Evolutionary conservation across 2,113 vertebrate genomes (phyloP).

Genomic region (Miniopterus natalensis): DNA sequence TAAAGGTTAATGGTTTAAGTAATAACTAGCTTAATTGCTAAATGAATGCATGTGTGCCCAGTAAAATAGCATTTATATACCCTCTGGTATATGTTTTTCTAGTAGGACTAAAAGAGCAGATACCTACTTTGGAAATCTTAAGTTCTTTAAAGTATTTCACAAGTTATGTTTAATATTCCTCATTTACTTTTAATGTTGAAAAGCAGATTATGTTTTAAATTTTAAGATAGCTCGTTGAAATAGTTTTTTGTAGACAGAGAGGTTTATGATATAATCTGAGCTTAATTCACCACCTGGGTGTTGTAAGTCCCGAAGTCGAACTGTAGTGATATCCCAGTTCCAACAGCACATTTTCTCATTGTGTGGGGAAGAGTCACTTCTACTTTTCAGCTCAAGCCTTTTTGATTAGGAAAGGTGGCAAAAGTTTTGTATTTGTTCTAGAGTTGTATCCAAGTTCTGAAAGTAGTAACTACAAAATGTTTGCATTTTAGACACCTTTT

Average conservation of each 20-base stretch:
- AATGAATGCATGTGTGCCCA: neutral
- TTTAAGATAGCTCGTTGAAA: conserved; percentile 18
- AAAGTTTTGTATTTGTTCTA: neutral
- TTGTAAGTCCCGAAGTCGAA: conserved; percentile 8
- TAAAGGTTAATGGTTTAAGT: conserved; percentile 41
- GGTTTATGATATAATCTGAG: neutral
- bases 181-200: conserved; percentile 32
- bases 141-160: conserved; percentile 30
- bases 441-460: neutral
- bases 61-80: neutral
- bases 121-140: neutral
- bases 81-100: neutral
- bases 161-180: neutral
- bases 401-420: conserved; percentile 11
- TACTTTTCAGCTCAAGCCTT: neutral
- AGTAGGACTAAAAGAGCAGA: neutral
- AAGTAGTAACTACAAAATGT: neutral
- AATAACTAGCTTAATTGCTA: conserved; percentile 2
- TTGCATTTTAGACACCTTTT: neutral
- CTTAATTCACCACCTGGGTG: neutral
- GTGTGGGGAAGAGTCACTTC: neutral
- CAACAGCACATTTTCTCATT: conserved; percentile 13
- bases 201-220: neutral
- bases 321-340: neutral
- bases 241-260: conserved; percentile 11